Evolutionary conservation across 2,797 vertebrate species (phyloP).

Genomic region (Iguana delicatissima): DNA sequence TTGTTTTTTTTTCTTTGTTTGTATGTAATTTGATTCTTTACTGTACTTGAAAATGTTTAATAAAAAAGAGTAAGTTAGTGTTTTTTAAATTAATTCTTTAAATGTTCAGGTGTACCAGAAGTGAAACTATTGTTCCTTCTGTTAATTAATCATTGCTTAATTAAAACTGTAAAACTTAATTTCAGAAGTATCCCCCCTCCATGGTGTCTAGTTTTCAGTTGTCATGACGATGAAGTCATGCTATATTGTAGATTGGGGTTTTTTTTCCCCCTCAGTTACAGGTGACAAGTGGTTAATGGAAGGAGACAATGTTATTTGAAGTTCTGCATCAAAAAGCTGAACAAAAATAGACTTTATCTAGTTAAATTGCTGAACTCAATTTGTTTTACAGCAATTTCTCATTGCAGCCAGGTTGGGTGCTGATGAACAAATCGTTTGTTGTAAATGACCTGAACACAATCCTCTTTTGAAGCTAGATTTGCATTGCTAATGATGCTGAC

Average conservation of each 20-base stretch:
- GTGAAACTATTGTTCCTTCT: neutral
- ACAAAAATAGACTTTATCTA: neutral
- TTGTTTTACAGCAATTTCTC: neutral
- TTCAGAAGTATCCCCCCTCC: neutral
- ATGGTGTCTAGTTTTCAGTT: neutral
- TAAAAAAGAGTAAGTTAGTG: too few relatives aligned
- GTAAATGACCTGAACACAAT: neutral
- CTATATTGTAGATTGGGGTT: neutral
- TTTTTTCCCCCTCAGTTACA: neutral
- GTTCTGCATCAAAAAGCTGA: neutral
- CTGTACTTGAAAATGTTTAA: too few relatives aligned
- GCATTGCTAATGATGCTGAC: neutral
- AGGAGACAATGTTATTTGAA: neutral
- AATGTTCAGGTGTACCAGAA: neutral
- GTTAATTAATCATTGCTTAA: neutral
- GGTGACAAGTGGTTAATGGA: neutral
- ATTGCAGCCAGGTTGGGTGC: neutral
- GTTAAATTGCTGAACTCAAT: neutral
- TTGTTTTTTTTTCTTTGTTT: too few relatives aligned
- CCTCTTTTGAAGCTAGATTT: constrained; percentile 10
- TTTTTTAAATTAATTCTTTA: neutral
- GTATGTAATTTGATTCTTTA: too few relatives aligned
- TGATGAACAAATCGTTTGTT: neutral
- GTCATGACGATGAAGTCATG: neutral
- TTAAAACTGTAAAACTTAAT: neutral